These are phyloP conservation scores for Morelia viridis DNA, from an alignment of 2,797 vertebrate genomes.

Conservation along the genomic window DNA sequence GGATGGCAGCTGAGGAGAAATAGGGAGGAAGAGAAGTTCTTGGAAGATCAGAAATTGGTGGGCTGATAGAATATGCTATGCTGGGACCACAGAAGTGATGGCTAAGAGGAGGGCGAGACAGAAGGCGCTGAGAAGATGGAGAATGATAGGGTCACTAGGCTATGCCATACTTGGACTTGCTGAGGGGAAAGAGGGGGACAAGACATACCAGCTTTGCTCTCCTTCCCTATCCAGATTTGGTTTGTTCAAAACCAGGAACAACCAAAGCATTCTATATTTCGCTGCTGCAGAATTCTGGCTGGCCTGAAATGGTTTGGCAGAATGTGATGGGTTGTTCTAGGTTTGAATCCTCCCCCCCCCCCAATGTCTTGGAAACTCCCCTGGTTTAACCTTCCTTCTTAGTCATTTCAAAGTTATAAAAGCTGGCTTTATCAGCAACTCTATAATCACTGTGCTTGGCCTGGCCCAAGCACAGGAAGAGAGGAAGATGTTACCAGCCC, in stretches of 20 bases:
- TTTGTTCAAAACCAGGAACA: background rate
- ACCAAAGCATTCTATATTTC: background rate
- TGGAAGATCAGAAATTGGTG: background rate
- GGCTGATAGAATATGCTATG: too few relatives aligned
- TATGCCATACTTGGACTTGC: background rate
- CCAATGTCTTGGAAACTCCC: background rate
- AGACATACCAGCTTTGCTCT: background rate
- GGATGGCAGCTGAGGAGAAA: background rate
- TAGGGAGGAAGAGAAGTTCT: background rate
- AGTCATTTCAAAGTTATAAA: background rate
- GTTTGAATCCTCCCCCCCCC: too few relatives aligned
- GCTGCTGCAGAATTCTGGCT: background rate
- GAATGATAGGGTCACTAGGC: background rate
- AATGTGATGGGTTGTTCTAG: background rate
- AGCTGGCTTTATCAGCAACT: background rate
- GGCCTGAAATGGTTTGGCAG: background rate
- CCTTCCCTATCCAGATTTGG: background rate
- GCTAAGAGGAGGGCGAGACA: background rate
- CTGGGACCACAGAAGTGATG: too few relatives aligned
- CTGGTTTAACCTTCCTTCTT: background rate
- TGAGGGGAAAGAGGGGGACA: background rate
- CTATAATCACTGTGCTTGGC: background rate
- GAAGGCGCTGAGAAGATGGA: background rate
- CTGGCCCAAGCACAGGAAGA: background rate
- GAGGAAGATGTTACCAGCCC: background rate